Base-by-base conservation (phyloP, 2,888 invertebrate species). In the Monoplex corrugatus region DNA sequence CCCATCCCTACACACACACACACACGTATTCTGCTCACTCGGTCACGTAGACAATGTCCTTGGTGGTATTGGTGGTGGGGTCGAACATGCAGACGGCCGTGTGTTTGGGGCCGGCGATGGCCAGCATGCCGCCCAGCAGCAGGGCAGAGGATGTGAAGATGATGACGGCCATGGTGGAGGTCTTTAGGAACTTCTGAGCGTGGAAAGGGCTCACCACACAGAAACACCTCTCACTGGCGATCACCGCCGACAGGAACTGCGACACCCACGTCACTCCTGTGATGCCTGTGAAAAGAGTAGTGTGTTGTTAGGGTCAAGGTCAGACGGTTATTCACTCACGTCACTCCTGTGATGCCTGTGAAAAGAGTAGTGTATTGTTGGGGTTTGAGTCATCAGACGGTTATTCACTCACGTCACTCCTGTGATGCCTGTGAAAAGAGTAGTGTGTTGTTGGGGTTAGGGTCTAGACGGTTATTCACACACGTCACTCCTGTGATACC, bases 191-290 rank as follows among this genome's bases (percentile, higher is more conserved):
- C 80, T 28, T 80, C 87, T 80, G 72, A 40, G 87, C 87, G 63
- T 80, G 87, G 57, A 87, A 80, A 2, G 87, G 87, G 38, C 80
- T 87, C 57, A 87, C 87, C 43, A 87, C 87, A 40, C 87, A 87
- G 87, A 87, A 87, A 57, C 87, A 87, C 28, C 87, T 78, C 80
- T 87, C 87, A 23, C 87, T 87, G 78, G 87, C 78, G 80, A 87
- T 87, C 80, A 87, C 87, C 28, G 87, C 80, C n/a, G 87, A 87
- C 80, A 87, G 87, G 63, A 87, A 87, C 40, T 80, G 80, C 0
- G 87, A 87, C 57, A 57, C 87, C 87, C 87, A 87, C 40, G 80
- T 50, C 50, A 80, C 78, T 0, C 87, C 80, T 1, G 57, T 80
- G 0, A 87, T 23, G n/a, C 87, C 87, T 87, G 87, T 10, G 35